These are phyloP conservation scores for Pentamera pediparva DNA, from an alignment of 53 echinoderm and acorn worm genomes.

Conservation along the genomic window DNA sequence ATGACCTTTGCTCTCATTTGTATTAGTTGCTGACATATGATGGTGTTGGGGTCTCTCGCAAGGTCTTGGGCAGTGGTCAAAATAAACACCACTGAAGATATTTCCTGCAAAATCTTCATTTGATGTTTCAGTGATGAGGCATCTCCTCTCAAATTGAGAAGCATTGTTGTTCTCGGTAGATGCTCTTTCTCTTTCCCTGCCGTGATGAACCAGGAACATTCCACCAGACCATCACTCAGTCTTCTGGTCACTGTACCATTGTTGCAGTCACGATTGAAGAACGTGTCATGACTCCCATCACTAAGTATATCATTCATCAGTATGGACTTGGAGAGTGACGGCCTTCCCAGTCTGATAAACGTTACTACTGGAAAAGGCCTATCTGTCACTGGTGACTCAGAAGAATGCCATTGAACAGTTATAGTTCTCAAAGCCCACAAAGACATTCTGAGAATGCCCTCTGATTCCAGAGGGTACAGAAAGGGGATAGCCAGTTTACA, in stretches of 20 bases:
- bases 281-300: conserved; percentile 15
- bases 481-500: conserved; percentile 38
- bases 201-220: conserved; percentile 19
- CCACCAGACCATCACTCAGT: conserved; percentile 39
- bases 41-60: background rate
- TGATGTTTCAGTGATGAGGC: conserved; percentile 9
- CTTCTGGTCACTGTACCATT: conserved; percentile 15
- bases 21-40: background rate
- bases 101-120: conserved; percentile 20
- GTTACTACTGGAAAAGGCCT: background rate
- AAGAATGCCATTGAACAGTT: conserved; percentile 16
- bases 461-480: conserved; percentile 21
- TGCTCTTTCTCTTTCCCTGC: conserved; percentile 15
- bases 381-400: background rate
- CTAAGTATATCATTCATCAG: conserved; percentile 29
- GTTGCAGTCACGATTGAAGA: conserved; percentile 23
- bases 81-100: conserved; percentile 36
- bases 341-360: conserved; percentile 22
- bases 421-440: conserved; percentile 27
- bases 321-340: conserved; percentile 20
- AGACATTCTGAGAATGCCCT: conserved; percentile 15
- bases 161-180: conserved; percentile 23
- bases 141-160: conserved; percentile 25
- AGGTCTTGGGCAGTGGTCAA: conserved; percentile 9
- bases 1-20: background rate